A percentile compares a stretch with the other conserved stretches of the same genome.
These are phyloP conservation scores for Acanthacorydalis orientalis DNA, from an alignment of 2,888 invertebrate genomes.

Conservation along the genomic window DNA sequence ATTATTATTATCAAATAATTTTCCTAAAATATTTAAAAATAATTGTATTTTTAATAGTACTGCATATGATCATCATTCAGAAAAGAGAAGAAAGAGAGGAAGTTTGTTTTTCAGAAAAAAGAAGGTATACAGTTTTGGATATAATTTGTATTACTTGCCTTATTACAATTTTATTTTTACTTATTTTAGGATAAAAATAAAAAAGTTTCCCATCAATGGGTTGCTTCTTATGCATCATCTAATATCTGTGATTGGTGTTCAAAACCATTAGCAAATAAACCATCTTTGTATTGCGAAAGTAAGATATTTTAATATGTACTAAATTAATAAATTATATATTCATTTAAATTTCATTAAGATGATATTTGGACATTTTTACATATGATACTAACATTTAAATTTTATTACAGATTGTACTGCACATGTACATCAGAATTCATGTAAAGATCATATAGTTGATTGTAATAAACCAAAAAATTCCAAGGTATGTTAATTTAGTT, in stretches of 20 bases:
- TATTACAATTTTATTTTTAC: slow-evolving; percentile 5
- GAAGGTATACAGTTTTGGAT: slow-evolving; percentile 37
- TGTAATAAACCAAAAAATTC: slow-evolving; percentile 58
- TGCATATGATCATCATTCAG: slow-evolving; percentile 56
- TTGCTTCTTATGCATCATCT: slow-evolving; percentile 44
- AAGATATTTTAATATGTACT: slow-evolving; percentile 21
- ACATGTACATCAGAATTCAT: slow-evolving; percentile 71
- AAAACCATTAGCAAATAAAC: slow-evolving; percentile 61
- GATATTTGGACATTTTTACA: too few relatives aligned
- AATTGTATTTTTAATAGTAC: slow-evolving; percentile 25
- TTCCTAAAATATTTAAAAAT: too few relatives aligned
- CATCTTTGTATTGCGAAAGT: slow-evolving; percentile 75
- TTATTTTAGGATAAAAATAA: slow-evolving; percentile 52
- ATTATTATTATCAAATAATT: too few relatives aligned
- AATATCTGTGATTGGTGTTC: slow-evolving; percentile 63
- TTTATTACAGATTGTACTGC: slow-evolving; percentile 57
- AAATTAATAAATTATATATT: slow-evolving; percentile 2
- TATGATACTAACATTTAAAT: slow-evolving; percentile 10
- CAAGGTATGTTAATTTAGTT: slow-evolving; percentile 35
- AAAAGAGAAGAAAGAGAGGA: slow-evolving; percentile 73
- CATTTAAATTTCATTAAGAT: too few relatives aligned
- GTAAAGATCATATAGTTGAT: slow-evolving; percentile 75
- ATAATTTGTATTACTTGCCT: slow-evolving; percentile 2
- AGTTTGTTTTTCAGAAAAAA: slow-evolving; percentile 85
- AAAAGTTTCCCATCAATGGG: slow-evolving; percentile 61